Evolutionary conservation across 2,888 invertebrate genomes (phyloP), one percentile per base, ranked within the genome.

Genomic region (Tipula helvola): DNA sequence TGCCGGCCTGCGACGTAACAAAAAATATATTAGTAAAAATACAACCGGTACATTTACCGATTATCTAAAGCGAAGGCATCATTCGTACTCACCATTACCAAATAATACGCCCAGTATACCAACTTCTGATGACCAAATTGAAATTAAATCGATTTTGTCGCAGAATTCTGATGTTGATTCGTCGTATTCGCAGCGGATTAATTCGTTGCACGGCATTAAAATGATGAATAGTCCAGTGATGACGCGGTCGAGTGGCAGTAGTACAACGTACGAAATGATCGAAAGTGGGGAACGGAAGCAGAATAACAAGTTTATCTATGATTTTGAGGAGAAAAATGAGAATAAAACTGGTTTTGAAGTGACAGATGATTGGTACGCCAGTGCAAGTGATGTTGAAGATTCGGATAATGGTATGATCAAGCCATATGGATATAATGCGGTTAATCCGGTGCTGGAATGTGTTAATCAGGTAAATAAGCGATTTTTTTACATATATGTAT

Each of bases 401-500:
- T 89, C 88, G 71, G 89, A 88, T 87, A 89, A 88, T 71, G 87
- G 89, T 0, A 71, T 88, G 7, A 88, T 89, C 4, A 91, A 91
- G 85, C 88, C 90, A 0, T 91, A 91, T 87, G 90, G 90, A 0
- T 90, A 94, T 88, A 94, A 94, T 87, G 93, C 94, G 36, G 96
- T 96, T 88, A 97, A 96, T 91, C 96, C 96, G 0, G 96, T 97
- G 7, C 91, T 97, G 86, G 96, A 97, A 91, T 96, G 96, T 90
- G 96, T 97, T 88, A 96, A 96, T 92, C 96, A 91, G 87, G 87
- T 87, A 86, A 36, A n/a, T 44, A 39, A 12, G 0, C 83, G 12
- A 12, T 39, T 16, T 84, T 84, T n/a, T 13, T 39, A 12, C 13
- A 13, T n/a, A n/a, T n/a, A n/a, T n/a, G n/a, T n/a, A n/a, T 28